phyloP scores from a whole-genome alignment of 2,113 vertebrate genomes.

The Microcebus griseorufus region DNA sequence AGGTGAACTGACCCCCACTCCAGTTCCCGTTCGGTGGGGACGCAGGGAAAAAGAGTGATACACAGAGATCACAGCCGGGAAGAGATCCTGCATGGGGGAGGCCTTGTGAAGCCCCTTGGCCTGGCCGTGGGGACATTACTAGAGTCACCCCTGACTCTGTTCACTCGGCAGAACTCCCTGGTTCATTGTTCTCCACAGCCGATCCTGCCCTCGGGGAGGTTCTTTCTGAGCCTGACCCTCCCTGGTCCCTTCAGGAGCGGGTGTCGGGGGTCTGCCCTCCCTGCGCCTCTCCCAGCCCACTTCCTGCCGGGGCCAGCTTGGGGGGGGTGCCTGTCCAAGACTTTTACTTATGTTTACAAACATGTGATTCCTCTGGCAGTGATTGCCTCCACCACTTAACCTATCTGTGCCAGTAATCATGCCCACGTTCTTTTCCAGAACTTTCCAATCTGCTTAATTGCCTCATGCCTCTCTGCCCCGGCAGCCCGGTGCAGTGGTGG shows the following conservation, averaged over 20 bases:
- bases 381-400: not conserved
- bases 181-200: too few relatives aligned
- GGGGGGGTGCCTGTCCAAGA: not conserved
- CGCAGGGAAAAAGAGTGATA: not conserved
- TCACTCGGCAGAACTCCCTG: not conserved
- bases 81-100: not conserved
- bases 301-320: too few relatives aligned
- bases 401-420: not conserved
- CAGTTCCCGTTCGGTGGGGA: not conserved
- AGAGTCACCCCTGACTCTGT: too few relatives aligned
- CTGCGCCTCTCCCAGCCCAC: rapidly evolving
- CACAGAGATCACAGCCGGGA: not conserved
- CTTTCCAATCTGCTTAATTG: not conserved
- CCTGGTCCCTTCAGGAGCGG: not conserved
- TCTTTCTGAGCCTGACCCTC: not conserved
- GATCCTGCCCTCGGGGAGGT: not conserved
- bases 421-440: not conserved
- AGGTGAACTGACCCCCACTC: not conserved
- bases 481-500: rapidly evolving
- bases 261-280: not conserved
- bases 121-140: not conserved
- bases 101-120: not conserved
- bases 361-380: not conserved
- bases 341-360: not conserved
- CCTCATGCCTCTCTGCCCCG: not conserved